These are phyloP conservation scores for Bacillus rossius DNA, from an alignment of 1,140 invertebrate genomes.

Conservation along the genomic window DNA sequence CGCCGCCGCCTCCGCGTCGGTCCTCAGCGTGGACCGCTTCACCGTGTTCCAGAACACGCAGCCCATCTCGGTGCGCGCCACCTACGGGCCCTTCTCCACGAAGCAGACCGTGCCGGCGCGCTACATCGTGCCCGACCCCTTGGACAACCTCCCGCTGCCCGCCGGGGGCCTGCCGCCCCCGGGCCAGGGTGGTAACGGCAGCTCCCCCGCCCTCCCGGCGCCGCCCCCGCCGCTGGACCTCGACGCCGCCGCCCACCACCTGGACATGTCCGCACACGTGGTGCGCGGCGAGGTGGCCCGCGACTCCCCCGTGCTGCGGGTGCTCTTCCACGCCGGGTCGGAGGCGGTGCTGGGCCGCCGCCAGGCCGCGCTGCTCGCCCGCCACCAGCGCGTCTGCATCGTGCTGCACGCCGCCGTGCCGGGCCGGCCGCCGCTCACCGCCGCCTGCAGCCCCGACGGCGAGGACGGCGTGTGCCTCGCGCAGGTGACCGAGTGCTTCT, in stretches of 20 bases:
- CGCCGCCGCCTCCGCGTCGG: slow-evolving; percentile 51
- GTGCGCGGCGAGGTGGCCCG: slow-evolving; percentile 75
- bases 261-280: slow-evolving; percentile 88
- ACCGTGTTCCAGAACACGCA: slow-evolving; percentile 83
- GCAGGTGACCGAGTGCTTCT: no score
- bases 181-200: not conserved
- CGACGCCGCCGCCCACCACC: slow-evolving; percentile 62
- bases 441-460: slow-evolving; percentile 80
- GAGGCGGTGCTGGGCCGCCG: slow-evolving; percentile 54
- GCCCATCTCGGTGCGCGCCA: slow-evolving; percentile 79
- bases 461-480: slow-evolving; percentile 87
- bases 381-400: slow-evolving; percentile 61
- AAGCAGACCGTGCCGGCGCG: slow-evolving; percentile 89
- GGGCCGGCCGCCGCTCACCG: slow-evolving; percentile 52
- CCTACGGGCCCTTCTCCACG: slow-evolving; percentile 88
- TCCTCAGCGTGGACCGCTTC: slow-evolving; percentile 72
- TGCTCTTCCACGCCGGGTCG: slow-evolving; percentile 83
- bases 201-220: slow-evolving; percentile 25
- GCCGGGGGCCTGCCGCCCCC: slow-evolving; percentile 6
- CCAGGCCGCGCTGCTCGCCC: slow-evolving; percentile 44
- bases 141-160: slow-evolving; percentile 44
- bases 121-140: slow-evolving; percentile 75
- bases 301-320: slow-evolving; percentile 79
- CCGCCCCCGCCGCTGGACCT: slow-evolving; percentile 37
- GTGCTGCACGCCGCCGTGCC: slow-evolving; percentile 63